phyloP scores from a whole-genome alignment of 2,888 invertebrate species.

The Priocnemis perturbator region DNA sequence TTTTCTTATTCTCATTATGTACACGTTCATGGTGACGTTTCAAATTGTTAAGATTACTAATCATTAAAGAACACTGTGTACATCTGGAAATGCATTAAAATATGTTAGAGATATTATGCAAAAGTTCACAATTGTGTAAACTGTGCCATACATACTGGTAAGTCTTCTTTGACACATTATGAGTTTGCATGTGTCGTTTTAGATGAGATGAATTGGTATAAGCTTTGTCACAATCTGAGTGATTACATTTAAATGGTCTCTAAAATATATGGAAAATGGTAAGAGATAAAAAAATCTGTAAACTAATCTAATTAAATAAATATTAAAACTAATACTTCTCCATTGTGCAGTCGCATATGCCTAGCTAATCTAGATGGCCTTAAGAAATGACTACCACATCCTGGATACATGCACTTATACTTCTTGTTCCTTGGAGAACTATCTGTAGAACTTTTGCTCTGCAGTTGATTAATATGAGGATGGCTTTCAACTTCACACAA shows the following conservation, averaged over 20 bases:
- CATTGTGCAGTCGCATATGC: slow-evolving; percentile 78
- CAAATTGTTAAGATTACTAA: slow-evolving; percentile 78
- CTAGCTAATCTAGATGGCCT: slow-evolving; percentile 78
- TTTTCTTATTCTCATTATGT: slow-evolving; percentile 72
- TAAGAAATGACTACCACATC: slow-evolving; percentile 77
- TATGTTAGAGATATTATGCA: slow-evolving; percentile 10
- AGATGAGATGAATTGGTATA: slow-evolving; percentile 81
- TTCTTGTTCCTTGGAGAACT: slow-evolving; percentile 56
- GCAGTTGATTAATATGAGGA: background rate
- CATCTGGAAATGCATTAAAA: slow-evolving; percentile 57
- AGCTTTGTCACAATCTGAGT: slow-evolving; percentile 79
- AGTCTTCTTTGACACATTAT: slow-evolving; percentile 70
- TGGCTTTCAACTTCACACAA: too few species aligned
- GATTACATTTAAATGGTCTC: slow-evolving; percentile 79
- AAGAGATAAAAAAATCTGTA: background rate
- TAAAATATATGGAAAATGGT: slow-evolving; percentile 47
- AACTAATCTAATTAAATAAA: slow-evolving; percentile 4
- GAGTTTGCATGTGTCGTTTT: slow-evolving; percentile 78
- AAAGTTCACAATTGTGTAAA: slow-evolving; percentile 4
- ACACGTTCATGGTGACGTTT: slow-evolving; percentile 78
- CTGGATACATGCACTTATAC: slow-evolving; percentile 75
- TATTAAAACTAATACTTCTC: slow-evolving; percentile 76
- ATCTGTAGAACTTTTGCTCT: background rate
- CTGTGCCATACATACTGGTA: slow-evolving; percentile 50
- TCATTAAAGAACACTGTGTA: slow-evolving; percentile 75